Conservation (phyloP, 2,797 vertebrate species). For the Thripadectes ignobilis region DNA sequence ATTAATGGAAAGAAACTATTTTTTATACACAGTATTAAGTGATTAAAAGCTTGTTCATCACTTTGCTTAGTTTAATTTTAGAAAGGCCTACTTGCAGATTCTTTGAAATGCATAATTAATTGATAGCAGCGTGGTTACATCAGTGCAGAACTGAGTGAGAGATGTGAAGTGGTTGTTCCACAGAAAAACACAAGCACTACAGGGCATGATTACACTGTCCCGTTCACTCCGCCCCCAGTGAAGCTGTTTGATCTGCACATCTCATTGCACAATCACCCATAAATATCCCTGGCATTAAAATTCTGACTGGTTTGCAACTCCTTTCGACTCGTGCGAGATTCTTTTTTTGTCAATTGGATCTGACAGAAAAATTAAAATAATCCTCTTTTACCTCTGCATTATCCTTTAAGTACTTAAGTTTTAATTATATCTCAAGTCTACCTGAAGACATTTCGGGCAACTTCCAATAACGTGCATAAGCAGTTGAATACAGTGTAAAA, state of each 20-base stretch:
- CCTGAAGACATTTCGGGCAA: constrained; percentile 67
- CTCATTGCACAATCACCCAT: not conserved
- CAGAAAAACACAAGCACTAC: not conserved
- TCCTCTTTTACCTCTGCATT: constrained; percentile 52
- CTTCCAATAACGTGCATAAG: constrained; percentile 53
- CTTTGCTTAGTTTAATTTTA: constrained; percentile 48
- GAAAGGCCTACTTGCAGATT: constrained; percentile 58
- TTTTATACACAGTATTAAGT: constrained; percentile 53
- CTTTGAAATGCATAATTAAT: constrained; percentile 47
- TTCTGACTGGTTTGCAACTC: not conserved
- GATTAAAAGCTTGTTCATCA: constrained; percentile 67
- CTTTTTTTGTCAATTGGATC: constrained; percentile 60
- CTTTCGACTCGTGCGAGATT: not conserved
- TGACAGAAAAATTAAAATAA: constrained; percentile 60
- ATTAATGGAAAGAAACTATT: constrained; percentile 63
- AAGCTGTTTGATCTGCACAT: not conserved
- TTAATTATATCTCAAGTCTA: constrained; percentile 71
- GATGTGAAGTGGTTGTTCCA: not conserved
- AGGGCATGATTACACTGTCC: not conserved
- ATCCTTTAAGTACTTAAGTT: constrained; percentile 68
- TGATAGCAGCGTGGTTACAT: not conserved
- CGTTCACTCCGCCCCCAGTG: not conserved
- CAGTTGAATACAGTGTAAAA: constrained; percentile 49
- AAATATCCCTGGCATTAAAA: constrained; percentile 1
- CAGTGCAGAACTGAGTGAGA: not conserved